Base-by-base conservation (phyloP, 1,140 invertebrate genomes). In the Kradibia gibbosae region DNA sequence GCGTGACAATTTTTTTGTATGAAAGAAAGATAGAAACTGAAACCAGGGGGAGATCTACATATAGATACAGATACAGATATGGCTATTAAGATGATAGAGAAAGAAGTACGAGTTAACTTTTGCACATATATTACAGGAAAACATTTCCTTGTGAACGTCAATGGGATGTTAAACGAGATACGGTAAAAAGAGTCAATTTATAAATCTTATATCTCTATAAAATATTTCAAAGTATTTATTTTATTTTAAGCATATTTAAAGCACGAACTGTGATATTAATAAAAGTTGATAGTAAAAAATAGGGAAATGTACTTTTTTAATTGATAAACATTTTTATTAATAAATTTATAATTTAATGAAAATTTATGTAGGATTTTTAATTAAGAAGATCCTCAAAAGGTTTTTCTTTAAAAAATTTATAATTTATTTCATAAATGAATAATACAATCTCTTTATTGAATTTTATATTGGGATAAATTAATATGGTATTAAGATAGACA, bases 151-250 rank as follows among this genome's bases (percentile, higher is more conserved):
- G 28, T 60, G 60, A 55, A 20, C 75, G 72, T 80, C 79, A 75
- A 67, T 60, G 70, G 28, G 4, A 73, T 48, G 45, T 25, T 80
- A 48, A 80, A 80, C 28, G 70, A 36, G 42, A 79, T 73, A 48
- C 50, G 62, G 39, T 31, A 50, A 73, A 36, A 5, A 11, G 31
- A 73, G 70, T 34, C 25, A 57, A 73, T 73, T 80, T 50, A 70
- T 71, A 34, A 28, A 80, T 80, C n/a, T 80, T 48, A 62, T 73
- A 42, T 72, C 36, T 73, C 70, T 10, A 36, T 79, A 50, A 55
- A 57, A 57, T 73, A 42, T 20, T 77, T 62, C 53, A 28, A 17
- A 22, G 15, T 39, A 60, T 75, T 75, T 45, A 75, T 39, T 75
- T 75, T 45, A 60, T 42, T 75, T 36, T 7, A 8, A 25, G 22